phyloP scores from a whole-genome alignment of 2,888 invertebrate genomes.

The Drosophila mettleri region DNA sequence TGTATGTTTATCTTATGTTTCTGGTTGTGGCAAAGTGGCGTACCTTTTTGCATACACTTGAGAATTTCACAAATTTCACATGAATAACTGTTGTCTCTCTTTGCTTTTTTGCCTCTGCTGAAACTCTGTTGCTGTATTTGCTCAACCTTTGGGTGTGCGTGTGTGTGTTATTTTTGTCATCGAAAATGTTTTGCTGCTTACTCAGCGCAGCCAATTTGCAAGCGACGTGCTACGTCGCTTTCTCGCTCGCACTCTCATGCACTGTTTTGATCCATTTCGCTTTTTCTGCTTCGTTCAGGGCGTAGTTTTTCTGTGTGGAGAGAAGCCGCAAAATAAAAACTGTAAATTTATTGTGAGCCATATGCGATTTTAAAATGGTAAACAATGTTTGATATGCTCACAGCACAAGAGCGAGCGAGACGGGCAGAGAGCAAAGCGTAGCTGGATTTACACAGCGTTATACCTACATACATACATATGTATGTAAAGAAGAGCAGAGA shows the following conservation, averaged over 20 bases:
- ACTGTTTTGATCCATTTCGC: neutral
- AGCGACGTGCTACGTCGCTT: slow-evolving; percentile 1
- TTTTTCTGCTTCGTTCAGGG: neutral
- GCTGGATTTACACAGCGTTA: neutral
- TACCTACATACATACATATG: neutral
- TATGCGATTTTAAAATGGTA: slow-evolving; percentile 60
- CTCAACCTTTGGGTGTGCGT: slow-evolving; percentile 1
- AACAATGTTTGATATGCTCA: slow-evolving; percentile 47
- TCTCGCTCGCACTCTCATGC: neutral
- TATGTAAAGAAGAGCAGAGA: neutral
- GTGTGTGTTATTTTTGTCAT: slow-evolving; percentile 59
- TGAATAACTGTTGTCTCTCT: slow-evolving; percentile 46
- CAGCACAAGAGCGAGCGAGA: neutral
- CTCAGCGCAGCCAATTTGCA: slow-evolving; percentile 62
- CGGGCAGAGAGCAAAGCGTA: neutral
- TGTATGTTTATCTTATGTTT: slow-evolving; percentile 8
- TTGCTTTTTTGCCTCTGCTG: slow-evolving; percentile 14
- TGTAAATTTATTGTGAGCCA: slow-evolving; percentile 64
- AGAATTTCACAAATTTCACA: slow-evolving; percentile 57
- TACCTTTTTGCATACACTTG: slow-evolving; percentile 42
- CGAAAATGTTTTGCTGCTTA: slow-evolving; percentile 60
- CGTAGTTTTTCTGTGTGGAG: slow-evolving; percentile 31
- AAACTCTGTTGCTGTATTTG: slow-evolving; percentile 14
- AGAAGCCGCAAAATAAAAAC: slow-evolving; percentile 44
- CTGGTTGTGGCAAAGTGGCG: slow-evolving; percentile 12